Evolutionary conservation across 2,113 vertebrate genomes (phyloP).

Genomic region (Malurus cyaneus): DNA sequence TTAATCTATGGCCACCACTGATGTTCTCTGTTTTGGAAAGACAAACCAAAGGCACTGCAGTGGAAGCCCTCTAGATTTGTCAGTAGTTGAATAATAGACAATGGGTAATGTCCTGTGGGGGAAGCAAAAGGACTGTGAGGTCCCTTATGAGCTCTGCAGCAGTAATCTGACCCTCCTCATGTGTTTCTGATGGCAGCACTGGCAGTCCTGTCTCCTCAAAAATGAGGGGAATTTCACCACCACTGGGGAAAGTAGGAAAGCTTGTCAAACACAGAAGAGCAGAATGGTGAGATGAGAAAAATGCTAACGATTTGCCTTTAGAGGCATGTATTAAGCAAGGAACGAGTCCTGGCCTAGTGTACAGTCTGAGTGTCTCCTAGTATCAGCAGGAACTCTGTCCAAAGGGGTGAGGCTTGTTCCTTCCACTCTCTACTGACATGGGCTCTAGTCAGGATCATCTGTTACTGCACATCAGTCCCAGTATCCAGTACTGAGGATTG

Average conservation of each 20-base stretch:
- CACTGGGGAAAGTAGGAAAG: not conserved
- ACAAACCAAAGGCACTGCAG: not conserved
- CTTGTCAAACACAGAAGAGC: not conserved
- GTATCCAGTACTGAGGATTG: not conserved
- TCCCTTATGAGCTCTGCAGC: not conserved
- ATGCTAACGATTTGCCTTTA: not conserved
- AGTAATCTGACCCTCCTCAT: not conserved
- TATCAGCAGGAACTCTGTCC: not conserved
- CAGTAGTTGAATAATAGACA: not conserved
- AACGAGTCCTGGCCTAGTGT: not conserved
- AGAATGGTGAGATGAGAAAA: not conserved
- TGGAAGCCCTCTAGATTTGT: not conserved
- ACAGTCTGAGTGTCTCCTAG: not conserved
- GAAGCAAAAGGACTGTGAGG: not conserved
- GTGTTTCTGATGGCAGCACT: not conserved
- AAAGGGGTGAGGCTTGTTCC: not conserved
- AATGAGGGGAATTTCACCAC: not conserved
- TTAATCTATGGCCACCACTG: not conserved
- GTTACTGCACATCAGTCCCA: accelerated
- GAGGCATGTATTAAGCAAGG: not conserved
- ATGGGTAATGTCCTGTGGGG: not conserved
- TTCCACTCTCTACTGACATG: accelerated
- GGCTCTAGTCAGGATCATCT: not conserved
- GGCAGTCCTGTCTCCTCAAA: not conserved
- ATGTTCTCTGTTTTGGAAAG: not conserved